Evolutionary conservation across 1,140 invertebrate genomes (phyloP).

Genomic region (Lanistes nyassanus): DNA sequence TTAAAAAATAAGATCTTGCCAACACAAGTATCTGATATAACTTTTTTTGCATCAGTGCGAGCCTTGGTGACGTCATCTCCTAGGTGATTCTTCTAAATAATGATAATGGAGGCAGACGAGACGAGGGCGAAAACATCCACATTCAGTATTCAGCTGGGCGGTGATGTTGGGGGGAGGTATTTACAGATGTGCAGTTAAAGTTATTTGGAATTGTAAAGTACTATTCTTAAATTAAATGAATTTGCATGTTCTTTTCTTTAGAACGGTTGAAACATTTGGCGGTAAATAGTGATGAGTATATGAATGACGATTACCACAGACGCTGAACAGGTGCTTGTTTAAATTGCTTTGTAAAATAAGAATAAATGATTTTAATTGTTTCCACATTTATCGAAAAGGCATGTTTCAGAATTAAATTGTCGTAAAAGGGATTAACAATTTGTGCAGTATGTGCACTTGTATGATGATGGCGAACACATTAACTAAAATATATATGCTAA

Average conservation of each 20-base stretch:
- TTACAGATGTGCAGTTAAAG: neutral
- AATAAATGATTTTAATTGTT: neutral
- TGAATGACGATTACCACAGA: too few species aligned
- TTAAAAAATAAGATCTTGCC: too few species aligned
- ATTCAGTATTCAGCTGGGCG: slow-evolving; percentile 17
- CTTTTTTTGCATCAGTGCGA: slow-evolving; percentile 1
- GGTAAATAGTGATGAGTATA: neutral
- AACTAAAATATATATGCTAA: too few species aligned
- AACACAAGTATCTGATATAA: too few species aligned
- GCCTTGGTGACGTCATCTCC: slow-evolving; percentile 25
- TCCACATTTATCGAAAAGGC: neutral
- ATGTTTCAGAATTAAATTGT: neutral
- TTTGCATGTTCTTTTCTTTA: neutral
- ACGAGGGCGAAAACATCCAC: slow-evolving; percentile 11
- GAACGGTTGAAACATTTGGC: neutral
- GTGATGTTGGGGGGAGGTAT: slow-evolving; percentile 12
- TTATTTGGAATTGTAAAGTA: neutral
- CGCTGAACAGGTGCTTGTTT: slow-evolving; percentile 8
- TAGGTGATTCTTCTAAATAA: slow-evolving; percentile 27
- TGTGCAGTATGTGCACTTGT: too few species aligned
- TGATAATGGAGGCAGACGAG: slow-evolving; percentile 19
- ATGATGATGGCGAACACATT: too few species aligned
- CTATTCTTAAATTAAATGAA: neutral
- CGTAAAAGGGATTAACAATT: too few species aligned
- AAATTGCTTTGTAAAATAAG: neutral